Evolutionary conservation across 2,888 invertebrate genomes (phyloP), one percentile per base, ranked within the genome.

Genomic region (Arctia plantaginis): DNA sequence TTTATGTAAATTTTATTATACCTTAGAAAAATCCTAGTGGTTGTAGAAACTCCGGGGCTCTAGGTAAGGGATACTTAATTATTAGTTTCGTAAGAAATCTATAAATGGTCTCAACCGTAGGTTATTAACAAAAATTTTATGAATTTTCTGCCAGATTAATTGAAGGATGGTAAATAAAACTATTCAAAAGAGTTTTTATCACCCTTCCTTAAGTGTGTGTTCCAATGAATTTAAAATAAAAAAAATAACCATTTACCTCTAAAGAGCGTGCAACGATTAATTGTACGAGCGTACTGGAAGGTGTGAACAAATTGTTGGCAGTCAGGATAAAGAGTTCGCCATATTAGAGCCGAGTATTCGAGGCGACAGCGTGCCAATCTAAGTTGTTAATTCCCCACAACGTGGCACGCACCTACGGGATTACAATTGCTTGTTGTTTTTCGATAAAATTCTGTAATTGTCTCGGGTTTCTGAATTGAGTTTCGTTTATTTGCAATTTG

Each of bases 321-420:
- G 70, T 74, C 77, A 80, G 82, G 84, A 80, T 83, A 80, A 86
- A 88, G 80, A 85, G 83, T 80, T 84, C 75, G 75, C 81, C 81
- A 85, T 86, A 87, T 87, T 88, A 87, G 86, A 79, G 74, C 67
- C 79, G 77, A 74, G 76, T 76, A 79, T 81, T 80, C 87, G 79
- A 55, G 51, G 69, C 64, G 62, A 62, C 79, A 77, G 77, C 76
- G 78, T 82, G 80, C 88, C 90, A 90, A 91, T 90, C 89, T 87
- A 91, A 91, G 89, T 91, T 90, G 82, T 84, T 90, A 89, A 90
- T 88, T 86, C 90, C 86, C 80, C 62, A 72, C 80, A 86, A 77
- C 80, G 80, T 75, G 79, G 79, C 87, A 90, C 89, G 89, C 88
- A 88, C 82, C 81, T 83, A 77, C 67, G 69, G 88, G 86, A 89